Percentiles rank a stretch among this genome's conserved stretches.
These are phyloP conservation scores for Hycleus cichorii DNA, from an alignment of 1,140 invertebrate genomes.

Conservation along the genomic window DNA sequence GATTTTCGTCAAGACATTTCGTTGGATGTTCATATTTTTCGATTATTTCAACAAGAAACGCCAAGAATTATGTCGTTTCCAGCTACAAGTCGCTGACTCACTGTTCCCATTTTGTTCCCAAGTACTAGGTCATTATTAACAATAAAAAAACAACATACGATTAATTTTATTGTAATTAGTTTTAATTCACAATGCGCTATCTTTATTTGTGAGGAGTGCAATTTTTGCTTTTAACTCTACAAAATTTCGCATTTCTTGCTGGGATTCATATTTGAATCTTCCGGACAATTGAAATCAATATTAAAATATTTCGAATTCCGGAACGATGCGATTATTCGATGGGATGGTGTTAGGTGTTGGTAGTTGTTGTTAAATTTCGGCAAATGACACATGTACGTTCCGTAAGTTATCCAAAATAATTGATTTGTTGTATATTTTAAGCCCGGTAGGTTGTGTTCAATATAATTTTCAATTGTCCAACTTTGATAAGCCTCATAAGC, in stretches of 20 bases:
- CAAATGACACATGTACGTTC: slow-evolving; percentile 7
- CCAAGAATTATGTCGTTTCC: too few relatives aligned
- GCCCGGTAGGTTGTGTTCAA: slow-evolving; percentile 46
- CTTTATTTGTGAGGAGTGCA: too few relatives aligned
- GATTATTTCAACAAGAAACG: too few relatives aligned
- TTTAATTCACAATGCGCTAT: not conserved
- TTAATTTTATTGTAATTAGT: slow-evolving; percentile 8
- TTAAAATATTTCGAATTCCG: slow-evolving; percentile 47
- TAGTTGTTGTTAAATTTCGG: not conserved
- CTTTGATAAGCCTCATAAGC: slow-evolving; percentile 71
- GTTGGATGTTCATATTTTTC: too few relatives aligned
- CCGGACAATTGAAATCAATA: slow-evolving; percentile 54
- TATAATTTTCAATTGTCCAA: slow-evolving; percentile 56
- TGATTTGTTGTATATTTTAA: slow-evolving; percentile 48
- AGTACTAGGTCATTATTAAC: too few relatives aligned
- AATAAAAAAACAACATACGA: not conserved
- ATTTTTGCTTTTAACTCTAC: not conserved
- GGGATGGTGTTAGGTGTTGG: slow-evolving; percentile 1
- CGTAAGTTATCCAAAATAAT: slow-evolving; percentile 47
- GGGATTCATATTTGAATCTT: slow-evolving; percentile 54
- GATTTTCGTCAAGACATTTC: too few relatives aligned
- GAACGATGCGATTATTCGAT: slow-evolving; percentile 13
- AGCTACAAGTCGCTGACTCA: too few relatives aligned
- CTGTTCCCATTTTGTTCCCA: too few relatives aligned
- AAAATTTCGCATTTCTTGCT: slow-evolving; percentile 40